Conservation (phyloP, 2,113 vertebrate species). For the Aegotheles bennettii region DNA sequence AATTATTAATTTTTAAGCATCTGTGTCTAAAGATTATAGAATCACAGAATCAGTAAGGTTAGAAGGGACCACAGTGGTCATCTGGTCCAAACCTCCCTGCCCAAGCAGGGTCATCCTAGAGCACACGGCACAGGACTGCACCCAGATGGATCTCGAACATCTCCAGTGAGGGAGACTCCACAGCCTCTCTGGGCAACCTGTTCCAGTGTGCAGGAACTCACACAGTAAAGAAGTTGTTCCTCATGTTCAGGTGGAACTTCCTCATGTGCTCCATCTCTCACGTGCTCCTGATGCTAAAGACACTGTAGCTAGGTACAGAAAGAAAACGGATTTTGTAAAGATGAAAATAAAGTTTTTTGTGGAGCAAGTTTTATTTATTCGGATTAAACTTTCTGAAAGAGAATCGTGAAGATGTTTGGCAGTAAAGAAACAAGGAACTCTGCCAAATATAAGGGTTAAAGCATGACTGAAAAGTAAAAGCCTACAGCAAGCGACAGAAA, state of each 20-base stretch:
- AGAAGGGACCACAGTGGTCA: no score
- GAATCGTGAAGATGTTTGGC: background rate
- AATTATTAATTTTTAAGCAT: background rate
- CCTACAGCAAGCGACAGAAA: background rate
- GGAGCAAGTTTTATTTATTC: background rate
- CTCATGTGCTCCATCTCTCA: no score
- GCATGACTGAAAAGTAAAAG: background rate
- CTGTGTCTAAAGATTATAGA: background rate
- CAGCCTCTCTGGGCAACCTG: no score
- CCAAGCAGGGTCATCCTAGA: no score
- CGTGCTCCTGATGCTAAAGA: background rate
- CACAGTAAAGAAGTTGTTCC: no score
- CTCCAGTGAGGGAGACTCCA: no score
- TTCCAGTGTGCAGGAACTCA: no score
- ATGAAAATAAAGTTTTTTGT: background rate
- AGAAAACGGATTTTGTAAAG: background rate
- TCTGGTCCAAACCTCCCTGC: no score
- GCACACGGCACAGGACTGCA: no score
- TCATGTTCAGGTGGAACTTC: no score
- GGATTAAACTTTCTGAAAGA: background rate
- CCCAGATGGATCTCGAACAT: no score
- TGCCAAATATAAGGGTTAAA: background rate
- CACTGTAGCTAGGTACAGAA: background rate
- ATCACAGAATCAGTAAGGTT: no score
- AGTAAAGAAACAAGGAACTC: background rate